Base-by-base conservation (phyloP, 2,797 vertebrate genomes). In the Loriculus beryllinus region DNA sequence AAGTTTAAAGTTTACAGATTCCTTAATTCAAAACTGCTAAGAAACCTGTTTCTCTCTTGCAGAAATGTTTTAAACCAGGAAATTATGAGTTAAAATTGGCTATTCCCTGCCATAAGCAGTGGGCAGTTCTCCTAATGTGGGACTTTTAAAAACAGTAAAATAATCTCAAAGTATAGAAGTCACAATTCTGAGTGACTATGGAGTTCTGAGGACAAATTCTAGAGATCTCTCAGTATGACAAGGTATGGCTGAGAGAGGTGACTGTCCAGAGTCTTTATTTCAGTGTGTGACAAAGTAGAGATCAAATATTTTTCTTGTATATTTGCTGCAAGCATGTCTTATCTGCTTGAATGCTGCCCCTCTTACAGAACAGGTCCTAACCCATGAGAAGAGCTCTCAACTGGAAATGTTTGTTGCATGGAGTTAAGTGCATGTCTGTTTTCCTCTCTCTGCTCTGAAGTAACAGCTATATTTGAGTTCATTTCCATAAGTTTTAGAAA, bases 21-120 rank as follows among this genome's bases (percentile, higher is more conserved):
- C 78, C 59, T 83, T 76, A 94, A 85, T 74, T 85, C 45, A 77
- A 79, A 94, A 54, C 49, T 79, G 48, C 57, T 85, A 84, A 65
- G 6, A 62, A 92, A 62, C 14, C 26, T 37, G 19, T 10, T 37
- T 68, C 29, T 64, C 57, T 88, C 56, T 81, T 82, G 57, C 65
- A 86, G 28, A 64, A 86, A 39, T 56, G 12, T 72, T 85, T 77
- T 22, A 88, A 74, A 40, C 5, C 19, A 47, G 21, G 16, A 83
- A 85, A 47, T 35, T 3, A 54, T 52, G 60, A 64, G 9, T 52
- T 80, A 57, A 49, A 84, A 56, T 12, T 25, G 5, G 9, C 67
- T 84, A 67, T 60, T 78, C 20, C 31, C 11, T 78, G 49, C 15
- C 42, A 65, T 13, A 20, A 8, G 84, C n/a, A 64, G 14, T 33